Base-by-base conservation (phyloP, 2,113 vertebrate genomes). In the Hippocampus comes region DNA sequence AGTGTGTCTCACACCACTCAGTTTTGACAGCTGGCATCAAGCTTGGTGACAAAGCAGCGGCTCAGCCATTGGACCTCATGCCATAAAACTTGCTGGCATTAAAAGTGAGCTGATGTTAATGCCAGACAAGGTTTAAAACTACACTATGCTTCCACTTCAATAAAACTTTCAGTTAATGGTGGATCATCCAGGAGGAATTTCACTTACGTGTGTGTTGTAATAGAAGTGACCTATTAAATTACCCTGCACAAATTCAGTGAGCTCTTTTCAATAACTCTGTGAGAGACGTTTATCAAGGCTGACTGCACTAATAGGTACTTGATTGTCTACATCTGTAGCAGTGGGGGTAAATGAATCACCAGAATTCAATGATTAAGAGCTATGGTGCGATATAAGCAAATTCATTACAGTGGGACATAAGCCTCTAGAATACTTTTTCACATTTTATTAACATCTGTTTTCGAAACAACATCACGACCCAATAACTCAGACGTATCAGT, bases 371-470 rank as follows among this genome's bases (percentile, higher is more conserved):
- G 25, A 34, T 60, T 30, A 59, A 27, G 25, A 27, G 59, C n/a
- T 27, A 59, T 59, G 23, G 12, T 12, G n/a, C 27, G 34, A 34
- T 30, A 60, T 34, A 18, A 60, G 4, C 25, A 60, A 60, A 60
- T 60, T 9, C 30, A 30, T 18, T 30, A 60, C 59, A 60, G 27
- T n/a, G 20, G 51, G 4, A 30, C 56, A 25, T 14, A 17, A 55
- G 23, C 21, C 21, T 55, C 11, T 12, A 1, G 10, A 57, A 57
- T 57, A 57, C 23, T 14, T 23, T 11, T 57, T 57, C 10, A 25
- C 59, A 18, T 34, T 60, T 60, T 18, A 17, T 30, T 27, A 60
- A 60, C 27, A 72, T 79, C 27, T 67, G 51, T 83, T 81, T 81
- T 63, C 72, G 75, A 41, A 77, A 72, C 42, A 74, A 67, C 55